Evolutionary conservation across 2,113 vertebrate genomes (phyloP).

Genomic region (Pterophyllum scalare): DNA sequence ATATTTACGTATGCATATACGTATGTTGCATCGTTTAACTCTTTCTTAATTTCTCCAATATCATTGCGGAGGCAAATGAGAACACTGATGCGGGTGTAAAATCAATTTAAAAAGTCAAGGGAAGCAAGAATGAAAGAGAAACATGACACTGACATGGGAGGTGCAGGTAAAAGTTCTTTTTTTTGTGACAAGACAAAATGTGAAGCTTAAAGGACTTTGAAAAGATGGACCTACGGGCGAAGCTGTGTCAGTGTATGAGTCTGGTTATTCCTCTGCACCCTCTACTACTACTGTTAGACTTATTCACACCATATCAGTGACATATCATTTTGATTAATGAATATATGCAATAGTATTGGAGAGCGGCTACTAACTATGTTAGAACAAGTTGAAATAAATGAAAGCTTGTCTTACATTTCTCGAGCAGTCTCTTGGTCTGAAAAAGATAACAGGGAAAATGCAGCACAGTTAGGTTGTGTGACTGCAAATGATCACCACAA

Average conservation of each 20-base stretch:
- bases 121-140: slow-evolving; percentile 28
- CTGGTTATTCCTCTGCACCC: slow-evolving; percentile 23
- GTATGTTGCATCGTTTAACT: slow-evolving; percentile 35
- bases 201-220: slow-evolving; percentile 77
- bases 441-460: slow-evolving; percentile 76
- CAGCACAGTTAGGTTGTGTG: slow-evolving; percentile 28
- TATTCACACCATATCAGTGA: not conserved
- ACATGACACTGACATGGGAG: slow-evolving; percentile 24
- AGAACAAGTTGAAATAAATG: not conserved
- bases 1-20: slow-evolving; percentile 50
- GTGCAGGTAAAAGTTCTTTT: slow-evolving; percentile 11
- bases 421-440: slow-evolving; percentile 87
- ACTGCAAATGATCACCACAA: not conserved
- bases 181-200: slow-evolving; percentile 41
- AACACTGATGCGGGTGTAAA: slow-evolving; percentile 8
- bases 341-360: not conserved
- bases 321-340: slow-evolving; percentile 18
- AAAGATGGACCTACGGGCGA: slow-evolving; percentile 75
- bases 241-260: slow-evolving; percentile 59
- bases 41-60: slow-evolving; percentile 25
- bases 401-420: slow-evolving; percentile 93
- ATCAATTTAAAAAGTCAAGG: not conserved
- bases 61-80: slow-evolving; percentile 26
- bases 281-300: slow-evolving; percentile 1
- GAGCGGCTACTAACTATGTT: not conserved